These are phyloP conservation scores for Stratiomys singularior DNA, from an alignment of 2,888 invertebrate genomes.

Conservation along the genomic window DNA sequence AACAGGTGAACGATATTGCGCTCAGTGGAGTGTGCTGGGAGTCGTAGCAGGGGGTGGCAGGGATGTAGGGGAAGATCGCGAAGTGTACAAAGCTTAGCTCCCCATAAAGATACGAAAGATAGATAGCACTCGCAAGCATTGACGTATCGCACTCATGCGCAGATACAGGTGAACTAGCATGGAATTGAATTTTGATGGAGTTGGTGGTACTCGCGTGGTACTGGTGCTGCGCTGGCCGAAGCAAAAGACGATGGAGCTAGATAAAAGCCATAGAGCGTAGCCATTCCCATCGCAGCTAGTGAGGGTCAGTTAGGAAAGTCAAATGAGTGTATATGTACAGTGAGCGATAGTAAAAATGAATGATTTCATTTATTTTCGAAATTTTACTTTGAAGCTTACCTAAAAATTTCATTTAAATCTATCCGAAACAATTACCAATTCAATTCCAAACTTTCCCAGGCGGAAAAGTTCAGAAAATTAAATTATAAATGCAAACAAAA, in stretches of 20 bases:
- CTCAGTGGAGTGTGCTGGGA: conserved; percentile 33
- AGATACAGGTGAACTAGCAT: conserved; percentile 43
- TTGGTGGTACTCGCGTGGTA: conserved; percentile 4
- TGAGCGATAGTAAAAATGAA: conserved; percentile 29
- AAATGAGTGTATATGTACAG: conserved; percentile 11
- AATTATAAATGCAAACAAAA: too few relatives aligned
- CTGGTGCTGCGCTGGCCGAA: neutral
- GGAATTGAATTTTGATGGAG: conserved; percentile 42
- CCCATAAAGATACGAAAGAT: conserved; percentile 23
- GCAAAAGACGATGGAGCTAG: conserved; percentile 11
- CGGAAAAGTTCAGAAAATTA: too few relatives aligned
- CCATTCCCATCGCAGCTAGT: neutral
- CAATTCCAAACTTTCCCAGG: too few relatives aligned
- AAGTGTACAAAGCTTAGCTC: conserved; percentile 12
- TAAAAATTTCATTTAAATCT: too few relatives aligned
- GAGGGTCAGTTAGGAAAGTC: neutral
- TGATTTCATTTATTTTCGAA: neutral
- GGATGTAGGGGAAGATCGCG: neutral
- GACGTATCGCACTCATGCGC: conserved; percentile 46
- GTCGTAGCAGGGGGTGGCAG: neutral
- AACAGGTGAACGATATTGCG: conserved; percentile 40
- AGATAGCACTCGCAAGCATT: neutral
- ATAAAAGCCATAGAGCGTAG: neutral
- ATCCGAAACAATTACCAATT: too few relatives aligned
- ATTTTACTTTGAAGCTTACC: too few relatives aligned